Evolutionary conservation across 2,113 vertebrate genomes (phyloP).

Genomic region (Silurus glanis): DNA sequence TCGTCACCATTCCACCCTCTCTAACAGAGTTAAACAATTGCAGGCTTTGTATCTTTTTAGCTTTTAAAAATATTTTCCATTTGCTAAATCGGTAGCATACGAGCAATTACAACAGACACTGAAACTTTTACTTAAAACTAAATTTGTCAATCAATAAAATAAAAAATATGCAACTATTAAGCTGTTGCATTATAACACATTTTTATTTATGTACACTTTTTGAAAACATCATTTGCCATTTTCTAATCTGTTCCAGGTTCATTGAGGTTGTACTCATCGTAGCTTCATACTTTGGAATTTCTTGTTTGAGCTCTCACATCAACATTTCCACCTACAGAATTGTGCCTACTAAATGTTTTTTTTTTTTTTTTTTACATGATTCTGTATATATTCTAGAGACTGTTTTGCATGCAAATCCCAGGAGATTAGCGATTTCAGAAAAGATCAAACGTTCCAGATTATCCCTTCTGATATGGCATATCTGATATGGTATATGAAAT

Average conservation of each 20-base stretch:
- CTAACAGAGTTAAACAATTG: conserved; percentile 18
- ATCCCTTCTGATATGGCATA: not conserved
- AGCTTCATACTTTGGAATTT: not conserved
- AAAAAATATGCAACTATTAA: not conserved
- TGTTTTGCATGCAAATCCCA: not conserved
- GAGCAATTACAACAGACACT: not conserved
- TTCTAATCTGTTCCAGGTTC: not conserved
- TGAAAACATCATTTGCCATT: not conserved
- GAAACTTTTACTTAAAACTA: not conserved
- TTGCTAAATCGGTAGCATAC: not conserved
- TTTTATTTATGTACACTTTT: not conserved
- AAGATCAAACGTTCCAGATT: too few relatives aligned
- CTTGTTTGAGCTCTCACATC: not conserved
- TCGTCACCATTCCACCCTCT: not conserved
- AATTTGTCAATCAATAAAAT: not conserved
- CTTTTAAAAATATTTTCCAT: not conserved
- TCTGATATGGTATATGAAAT: not conserved
- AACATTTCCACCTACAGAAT: not conserved
- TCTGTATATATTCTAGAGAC: not conserved
- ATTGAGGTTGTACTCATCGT: not conserved
- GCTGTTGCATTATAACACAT: not conserved
- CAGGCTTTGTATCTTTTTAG: not conserved
- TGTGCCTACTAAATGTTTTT: not conserved
- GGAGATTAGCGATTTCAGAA: not conserved
- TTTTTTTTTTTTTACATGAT: not conserved